Conservation (phyloP, 2,113 vertebrate genomes). For the Eleginops maclovinus region DNA sequence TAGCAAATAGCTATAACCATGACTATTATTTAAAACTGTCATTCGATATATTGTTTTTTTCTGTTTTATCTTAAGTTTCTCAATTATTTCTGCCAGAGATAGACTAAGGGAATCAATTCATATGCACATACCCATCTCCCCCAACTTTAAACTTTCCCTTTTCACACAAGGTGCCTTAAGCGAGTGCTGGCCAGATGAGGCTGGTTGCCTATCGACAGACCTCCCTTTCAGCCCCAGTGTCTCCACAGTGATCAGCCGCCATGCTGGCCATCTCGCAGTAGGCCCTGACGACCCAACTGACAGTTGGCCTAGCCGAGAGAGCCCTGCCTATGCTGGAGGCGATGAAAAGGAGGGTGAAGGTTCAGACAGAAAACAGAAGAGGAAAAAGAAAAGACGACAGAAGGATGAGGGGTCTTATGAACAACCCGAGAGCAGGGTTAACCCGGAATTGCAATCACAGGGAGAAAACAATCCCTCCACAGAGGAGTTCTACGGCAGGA, state of each 20-base stretch:
- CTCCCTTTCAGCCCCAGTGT: constrained; percentile 84
- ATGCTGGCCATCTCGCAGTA: constrained; percentile 69
- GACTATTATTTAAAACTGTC: background rate
- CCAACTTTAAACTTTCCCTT: constrained; percentile 74
- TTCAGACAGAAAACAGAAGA: constrained; percentile 82
- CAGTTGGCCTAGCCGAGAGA: constrained; percentile 69
- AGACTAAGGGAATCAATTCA: constrained; percentile 29
- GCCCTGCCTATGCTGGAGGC: constrained; percentile 52
- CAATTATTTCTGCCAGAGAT: constrained; percentile 13
- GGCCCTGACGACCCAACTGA: constrained; percentile 65
- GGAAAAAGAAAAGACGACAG: constrained; percentile 84
- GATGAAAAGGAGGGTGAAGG: constrained; percentile 79
- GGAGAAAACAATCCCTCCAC: constrained; percentile 61
- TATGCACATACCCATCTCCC: constrained; percentile 21
- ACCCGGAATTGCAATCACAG: constrained; percentile 53
- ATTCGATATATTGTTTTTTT: constrained; percentile 8
- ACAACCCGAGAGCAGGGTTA: constrained; percentile 48
- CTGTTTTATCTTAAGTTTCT: background rate
- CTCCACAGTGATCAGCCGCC: constrained; percentile 80
- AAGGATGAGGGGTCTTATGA: constrained; percentile 77
- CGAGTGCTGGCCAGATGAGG: constrained; percentile 75
- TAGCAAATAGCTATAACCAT: background rate
- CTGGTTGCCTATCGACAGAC: constrained; percentile 69
- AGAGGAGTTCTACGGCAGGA: constrained; percentile 66
- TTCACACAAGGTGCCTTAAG: constrained; percentile 82